Base-by-base conservation (phyloP, 2,113 vertebrate species). In the Monarcha castaneiventris region DNA sequence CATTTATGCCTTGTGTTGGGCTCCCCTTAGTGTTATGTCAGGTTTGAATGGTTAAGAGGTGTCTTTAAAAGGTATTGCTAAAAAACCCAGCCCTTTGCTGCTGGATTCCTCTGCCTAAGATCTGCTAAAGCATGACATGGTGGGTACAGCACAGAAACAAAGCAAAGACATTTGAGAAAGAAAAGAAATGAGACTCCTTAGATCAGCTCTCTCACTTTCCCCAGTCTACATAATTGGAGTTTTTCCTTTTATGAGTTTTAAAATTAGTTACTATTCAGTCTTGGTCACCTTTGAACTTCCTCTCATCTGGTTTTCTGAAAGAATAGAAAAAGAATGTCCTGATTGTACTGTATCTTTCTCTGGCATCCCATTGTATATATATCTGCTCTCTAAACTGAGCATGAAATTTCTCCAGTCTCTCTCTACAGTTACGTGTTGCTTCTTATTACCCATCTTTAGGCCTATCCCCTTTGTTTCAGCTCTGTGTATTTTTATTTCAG, bases 221-320 rank as follows among this genome's bases (percentile, higher is more conserved):
- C 67, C 91, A 69, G 56, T 77, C 46, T 89, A 7, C 44, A 46
- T 73, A 83, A 86, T 52, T 72, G 49, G 90, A 93, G 48, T 54
- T 94, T 82, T 95, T 84, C 73, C 78, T 94, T 95, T 88, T 92
- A 80, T 72, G 88, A 96, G 88, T 95, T 89, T 96, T 96, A 75
- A 87, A 89, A 93, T 95, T 84, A 95, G 61, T 90, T 96, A 79
- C 91, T 95, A 91, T 94, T 95, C 87, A 96, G 5, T 95, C 81
- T 95, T 85, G 0, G 73, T 94, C 74, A 93, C 93, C 83, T 97
- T 96, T 97, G 93, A 97, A 94, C 93, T 96, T 96, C 92, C 88
- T 95, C 69, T 92, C 76, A 33, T 94, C 58, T 93, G 35, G 30
- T 84, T 95, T 81, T 89, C 69, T 89, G 86, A 92, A 86, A 96